Evolutionary conservation across 2,888 invertebrate genomes (phyloP), one percentile per base, ranked within the genome.

Genomic region (Schrankia costaestrigalis): DNA sequence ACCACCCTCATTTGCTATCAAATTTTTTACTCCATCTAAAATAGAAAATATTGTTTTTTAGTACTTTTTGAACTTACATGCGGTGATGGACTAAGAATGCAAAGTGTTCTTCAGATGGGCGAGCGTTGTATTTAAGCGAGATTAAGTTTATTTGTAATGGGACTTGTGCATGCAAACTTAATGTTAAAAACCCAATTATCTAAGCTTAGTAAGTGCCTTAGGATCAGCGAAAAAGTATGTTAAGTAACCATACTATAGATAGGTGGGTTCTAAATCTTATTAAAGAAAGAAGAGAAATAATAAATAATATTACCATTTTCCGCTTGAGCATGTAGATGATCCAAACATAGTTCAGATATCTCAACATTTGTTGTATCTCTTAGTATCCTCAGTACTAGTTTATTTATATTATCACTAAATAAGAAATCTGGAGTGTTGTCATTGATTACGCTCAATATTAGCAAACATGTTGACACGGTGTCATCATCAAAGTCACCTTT

Each of bases 231-330:
- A n/a, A n/a, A n/a, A n/a, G n/a, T n/a, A n/a, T n/a, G n/a, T n/a
- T n/a, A n/a, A n/a, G n/a, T n/a, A n/a, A n/a, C n/a, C n/a, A n/a
- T n/a, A n/a, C n/a, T n/a, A n/a, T n/a, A n/a, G n/a, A n/a, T n/a
- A n/a, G n/a, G n/a, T n/a, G n/a, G n/a, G n/a, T n/a, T n/a, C n/a
- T n/a, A n/a, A n/a, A n/a, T n/a, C n/a, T n/a, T n/a, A n/a, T n/a
- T n/a, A n/a, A n/a, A n/a, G n/a, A n/a, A n/a, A n/a, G n/a, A n/a
- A n/a, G n/a, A n/a, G n/a, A n/a, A n/a, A n/a, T n/a, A n/a, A n/a
- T n/a, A n/a, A n/a, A n/a, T n/a, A n/a, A n/a, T n/a, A n/a, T 78
- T 81, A 93, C 93, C 93, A 82, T 93, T 92, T 72, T 94, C 94
- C 29, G 93, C 92, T 73, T 95, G 94, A 37, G 90, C 90, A 70